Conservation (phyloP, 2,113 vertebrate species). For the Zosterops pallidus region DNA sequence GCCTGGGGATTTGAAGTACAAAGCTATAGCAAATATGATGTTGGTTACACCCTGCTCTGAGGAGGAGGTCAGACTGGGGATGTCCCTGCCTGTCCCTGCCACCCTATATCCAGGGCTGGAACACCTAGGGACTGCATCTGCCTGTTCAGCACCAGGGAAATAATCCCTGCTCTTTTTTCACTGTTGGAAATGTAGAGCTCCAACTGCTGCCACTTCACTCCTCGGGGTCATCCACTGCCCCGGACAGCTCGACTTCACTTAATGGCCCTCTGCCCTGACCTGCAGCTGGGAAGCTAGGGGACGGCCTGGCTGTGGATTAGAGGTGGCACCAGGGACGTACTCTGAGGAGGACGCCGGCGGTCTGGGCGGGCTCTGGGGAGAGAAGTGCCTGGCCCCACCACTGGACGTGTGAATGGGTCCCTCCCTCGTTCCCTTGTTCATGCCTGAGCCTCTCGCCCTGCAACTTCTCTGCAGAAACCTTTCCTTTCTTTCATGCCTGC, state of each 20-base stretch:
- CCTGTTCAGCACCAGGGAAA: not conserved
- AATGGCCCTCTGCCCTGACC: not conserved
- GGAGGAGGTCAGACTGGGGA: not conserved
- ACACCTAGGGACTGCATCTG: accelerated
- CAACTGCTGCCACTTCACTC: not conserved
- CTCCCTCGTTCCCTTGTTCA: not conserved
- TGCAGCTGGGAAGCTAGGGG: not conserved
- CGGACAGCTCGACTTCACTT: accelerated
- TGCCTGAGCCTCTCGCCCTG: accelerated
- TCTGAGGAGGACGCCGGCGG: not conserved
- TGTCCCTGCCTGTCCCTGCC: not conserved
- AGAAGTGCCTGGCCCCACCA: accelerated
- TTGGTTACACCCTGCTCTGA: not conserved
- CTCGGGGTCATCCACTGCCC: accelerated
- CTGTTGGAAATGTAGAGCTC: not conserved
- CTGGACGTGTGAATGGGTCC: accelerated
- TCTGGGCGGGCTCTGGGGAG: accelerated
- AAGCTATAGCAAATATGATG: not conserved
- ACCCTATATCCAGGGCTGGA: not conserved
- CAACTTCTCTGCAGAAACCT: not conserved
- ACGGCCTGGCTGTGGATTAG: accelerated
- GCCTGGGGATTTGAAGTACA: not conserved
- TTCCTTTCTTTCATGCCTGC: not conserved
- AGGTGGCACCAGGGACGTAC: not conserved
- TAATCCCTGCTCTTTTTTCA: not conserved